A percentile compares a stretch with the other conserved stretches of the same genome.
phyloP scores from a whole-genome alignment of 2,113 vertebrate genomes.

The Salvelinus fontinalis region DNA sequence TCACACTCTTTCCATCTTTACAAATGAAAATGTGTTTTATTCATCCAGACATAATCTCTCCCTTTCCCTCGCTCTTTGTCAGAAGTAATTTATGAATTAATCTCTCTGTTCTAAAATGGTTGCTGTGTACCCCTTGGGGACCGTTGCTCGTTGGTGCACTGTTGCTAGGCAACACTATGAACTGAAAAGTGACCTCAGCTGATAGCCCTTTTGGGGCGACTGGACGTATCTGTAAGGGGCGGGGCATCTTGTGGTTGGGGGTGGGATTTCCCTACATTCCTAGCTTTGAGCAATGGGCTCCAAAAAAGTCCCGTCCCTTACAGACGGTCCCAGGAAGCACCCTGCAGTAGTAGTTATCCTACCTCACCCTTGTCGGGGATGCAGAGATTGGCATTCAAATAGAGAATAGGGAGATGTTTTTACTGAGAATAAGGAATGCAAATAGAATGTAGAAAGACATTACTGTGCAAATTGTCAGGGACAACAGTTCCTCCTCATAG shows the following conservation, averaged over 20 bases:
- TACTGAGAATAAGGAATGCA: background rate
- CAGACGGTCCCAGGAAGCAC: slow-evolving; percentile 50
- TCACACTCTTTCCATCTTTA: background rate
- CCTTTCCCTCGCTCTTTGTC: background rate
- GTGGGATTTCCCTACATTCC: slow-evolving; percentile 78
- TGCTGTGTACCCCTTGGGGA: background rate
- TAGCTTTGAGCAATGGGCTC: slow-evolving; percentile 72
- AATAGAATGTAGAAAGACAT: slow-evolving; percentile 25
- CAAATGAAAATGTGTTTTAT: background rate
- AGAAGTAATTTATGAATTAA: no score
- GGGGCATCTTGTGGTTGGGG: slow-evolving; percentile 66
- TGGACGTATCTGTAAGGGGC: slow-evolving; percentile 66
- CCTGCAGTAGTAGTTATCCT: slow-evolving; percentile 14
- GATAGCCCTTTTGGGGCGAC: slow-evolving; percentile 73
- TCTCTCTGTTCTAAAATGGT: no score
- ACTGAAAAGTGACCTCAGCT: slow-evolving; percentile 57
- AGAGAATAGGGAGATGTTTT: slow-evolving; percentile 20
- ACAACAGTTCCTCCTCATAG: background rate
- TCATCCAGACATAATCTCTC: background rate
- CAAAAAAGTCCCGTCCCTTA: slow-evolving; percentile 75
- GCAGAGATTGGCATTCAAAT: slow-evolving; percentile 41
- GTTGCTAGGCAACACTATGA: slow-evolving; percentile 24
- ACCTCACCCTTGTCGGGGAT: slow-evolving; percentile 11
- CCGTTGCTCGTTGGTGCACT: slow-evolving; percentile 35
- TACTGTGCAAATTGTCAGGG: slow-evolving; percentile 28